Percentiles rank a stretch among this genome's conserved stretches.
Conservation (phyloP, 2,888 invertebrate genomes). For the Drosophila lutescens region DNA sequence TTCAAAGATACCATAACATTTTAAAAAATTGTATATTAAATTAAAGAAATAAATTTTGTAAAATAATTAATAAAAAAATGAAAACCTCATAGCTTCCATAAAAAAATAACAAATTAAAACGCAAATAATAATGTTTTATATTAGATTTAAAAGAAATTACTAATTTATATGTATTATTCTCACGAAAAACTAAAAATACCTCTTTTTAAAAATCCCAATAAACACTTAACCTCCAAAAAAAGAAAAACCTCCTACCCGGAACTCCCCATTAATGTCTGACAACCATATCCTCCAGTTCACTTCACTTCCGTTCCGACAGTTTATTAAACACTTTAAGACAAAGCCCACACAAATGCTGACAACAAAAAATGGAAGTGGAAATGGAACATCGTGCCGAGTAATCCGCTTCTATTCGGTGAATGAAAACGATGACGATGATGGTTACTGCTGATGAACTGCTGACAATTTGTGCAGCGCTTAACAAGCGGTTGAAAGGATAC, state of each 20-base stretch:
- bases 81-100: no score
- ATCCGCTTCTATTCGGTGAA: constrained; percentile 38
- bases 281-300: neutral
- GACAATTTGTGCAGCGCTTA: constrained; percentile 75
- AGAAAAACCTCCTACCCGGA: neutral
- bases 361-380: neutral
- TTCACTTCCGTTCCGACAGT: constrained; percentile 44
- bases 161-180: no score
- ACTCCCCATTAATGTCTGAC: neutral
- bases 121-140: no score
- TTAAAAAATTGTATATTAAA: no score
- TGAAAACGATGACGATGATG: constrained; percentile 36
- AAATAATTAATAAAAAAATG: no score
- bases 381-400: constrained; percentile 10
- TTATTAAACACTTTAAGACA: constrained; percentile 66
- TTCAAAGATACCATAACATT: no score
- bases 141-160: no score
- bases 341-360: constrained; percentile 24
- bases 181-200: no score
- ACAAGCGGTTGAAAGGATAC: constrained; percentile 76
- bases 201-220: no score
- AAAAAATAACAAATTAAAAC: no score
- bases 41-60: no score
- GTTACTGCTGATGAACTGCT: constrained; percentile 71
- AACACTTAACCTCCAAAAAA: neutral